Evolutionary conservation across 1,140 invertebrate genomes (phyloP).

Genomic region (Ostrea denselamellosa): DNA sequence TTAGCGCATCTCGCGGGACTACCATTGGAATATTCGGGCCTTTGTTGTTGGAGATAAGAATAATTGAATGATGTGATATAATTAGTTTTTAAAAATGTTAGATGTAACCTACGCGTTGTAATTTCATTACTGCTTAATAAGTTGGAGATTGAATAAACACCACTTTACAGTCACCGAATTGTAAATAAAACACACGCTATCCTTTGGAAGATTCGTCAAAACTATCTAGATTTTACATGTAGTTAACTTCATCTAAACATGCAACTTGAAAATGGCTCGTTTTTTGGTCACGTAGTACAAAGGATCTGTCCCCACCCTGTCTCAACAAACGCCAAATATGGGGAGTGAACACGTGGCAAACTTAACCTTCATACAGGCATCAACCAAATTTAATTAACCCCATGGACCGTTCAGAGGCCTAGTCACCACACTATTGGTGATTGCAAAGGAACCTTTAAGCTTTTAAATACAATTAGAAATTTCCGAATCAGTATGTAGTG

Average conservation of each 20-base stretch:
- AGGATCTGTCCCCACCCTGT: background rate
- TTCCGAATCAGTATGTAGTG: too few species aligned
- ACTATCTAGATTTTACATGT: background rate
- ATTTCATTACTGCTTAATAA: slow-evolving; percentile 23
- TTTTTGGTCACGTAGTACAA: background rate
- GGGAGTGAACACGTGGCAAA: background rate
- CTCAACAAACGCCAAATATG: background rate
- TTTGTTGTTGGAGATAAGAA: slow-evolving; percentile 22
- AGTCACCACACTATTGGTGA: too few species aligned
- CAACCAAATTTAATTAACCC: background rate
- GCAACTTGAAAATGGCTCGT: background rate
- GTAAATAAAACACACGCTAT: background rate
- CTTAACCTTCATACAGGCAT: background rate
- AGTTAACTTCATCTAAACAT: background rate
- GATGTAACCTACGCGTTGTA: slow-evolving; percentile 26
- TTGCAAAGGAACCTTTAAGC: too few species aligned
- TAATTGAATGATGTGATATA: slow-evolving; percentile 28
- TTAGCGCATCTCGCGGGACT: slow-evolving; percentile 20
- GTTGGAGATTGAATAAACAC: slow-evolving; percentile 27
- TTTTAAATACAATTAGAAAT: too few species aligned
- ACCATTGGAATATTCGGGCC: background rate
- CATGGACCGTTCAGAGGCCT: background rate
- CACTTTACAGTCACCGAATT: background rate
- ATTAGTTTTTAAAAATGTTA: slow-evolving; percentile 34
- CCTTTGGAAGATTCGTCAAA: background rate